phyloP scores from a whole-genome alignment of 2,113 vertebrate species.

The Egretta garzetta region DNA sequence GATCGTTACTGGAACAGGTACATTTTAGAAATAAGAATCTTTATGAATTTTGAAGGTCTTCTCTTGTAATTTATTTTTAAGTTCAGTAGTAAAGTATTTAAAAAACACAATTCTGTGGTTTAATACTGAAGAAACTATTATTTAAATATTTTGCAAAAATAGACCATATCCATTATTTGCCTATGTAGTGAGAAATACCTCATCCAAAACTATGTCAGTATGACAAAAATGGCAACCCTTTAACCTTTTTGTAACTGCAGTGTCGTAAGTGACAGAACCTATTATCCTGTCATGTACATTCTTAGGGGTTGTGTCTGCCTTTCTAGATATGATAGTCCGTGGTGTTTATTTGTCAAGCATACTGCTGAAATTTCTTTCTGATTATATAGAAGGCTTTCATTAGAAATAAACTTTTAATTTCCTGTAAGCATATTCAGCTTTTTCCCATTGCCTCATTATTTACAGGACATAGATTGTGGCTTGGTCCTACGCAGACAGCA shows the following conservation, averaged over 20 bases:
- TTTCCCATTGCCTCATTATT: not conserved
- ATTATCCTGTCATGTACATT: not conserved
- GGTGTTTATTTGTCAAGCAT: not conserved
- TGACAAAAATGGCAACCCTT: not conserved
- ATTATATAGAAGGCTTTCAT: not conserved
- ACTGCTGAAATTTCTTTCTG: not conserved
- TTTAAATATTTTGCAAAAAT: not conserved
- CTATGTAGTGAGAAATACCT: not conserved
- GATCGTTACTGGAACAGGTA: not conserved
- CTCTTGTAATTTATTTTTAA: not conserved
- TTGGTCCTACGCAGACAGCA: not conserved
- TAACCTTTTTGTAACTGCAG: not conserved
- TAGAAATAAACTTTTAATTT: not conserved
- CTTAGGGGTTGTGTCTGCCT: not conserved
- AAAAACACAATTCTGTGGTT: not conserved
- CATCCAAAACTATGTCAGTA: not conserved
- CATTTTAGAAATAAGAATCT: not conserved
- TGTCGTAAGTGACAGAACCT: not conserved
- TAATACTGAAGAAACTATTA: not conserved
- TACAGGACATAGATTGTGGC: not conserved
- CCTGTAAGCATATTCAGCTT: not conserved
- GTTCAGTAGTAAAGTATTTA: not conserved
- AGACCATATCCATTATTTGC: not conserved
- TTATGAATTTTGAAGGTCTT: not conserved
- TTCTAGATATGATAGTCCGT: not conserved